A percentile compares a stretch with the other conserved stretches of the same genome.
Conservation (phyloP, 2,888 invertebrate species). For the Drosophila demipolita region DNA sequence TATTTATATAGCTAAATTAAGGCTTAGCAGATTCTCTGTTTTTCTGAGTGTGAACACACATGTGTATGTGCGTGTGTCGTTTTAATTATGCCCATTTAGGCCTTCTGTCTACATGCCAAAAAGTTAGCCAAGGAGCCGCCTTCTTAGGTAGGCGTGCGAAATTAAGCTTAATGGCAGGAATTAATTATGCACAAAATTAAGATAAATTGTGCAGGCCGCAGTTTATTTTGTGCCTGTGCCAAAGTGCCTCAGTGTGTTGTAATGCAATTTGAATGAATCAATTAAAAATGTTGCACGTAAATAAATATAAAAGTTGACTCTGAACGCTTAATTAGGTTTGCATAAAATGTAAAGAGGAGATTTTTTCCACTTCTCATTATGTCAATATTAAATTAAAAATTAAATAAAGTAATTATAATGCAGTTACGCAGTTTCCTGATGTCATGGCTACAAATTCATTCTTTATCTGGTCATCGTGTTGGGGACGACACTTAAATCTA, state of each 20-base stretch:
- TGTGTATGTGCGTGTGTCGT: constrained; percentile 20
- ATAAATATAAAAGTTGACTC: constrained; percentile 8
- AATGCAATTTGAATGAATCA: constrained; percentile 68
- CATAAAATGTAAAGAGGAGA: constrained; percentile 27
- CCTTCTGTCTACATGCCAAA: constrained; percentile 31
- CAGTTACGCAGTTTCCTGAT: constrained; percentile 8
- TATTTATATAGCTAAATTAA: neutral
- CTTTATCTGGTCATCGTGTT: constrained; percentile 12
- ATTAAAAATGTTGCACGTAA: constrained; percentile 37
- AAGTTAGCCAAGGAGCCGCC: constrained; percentile 41
- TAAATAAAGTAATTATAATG: constrained; percentile 31
- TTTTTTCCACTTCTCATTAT: constrained; percentile 14
- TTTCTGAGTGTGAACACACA: constrained; percentile 4
- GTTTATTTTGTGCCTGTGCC: constrained; percentile 49
- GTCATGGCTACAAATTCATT: constrained; percentile 12
- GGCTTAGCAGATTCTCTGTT: no score
- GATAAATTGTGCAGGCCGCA: constrained; percentile 58
- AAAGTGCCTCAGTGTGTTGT: constrained; percentile 6
- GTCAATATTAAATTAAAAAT: constrained; percentile 51
- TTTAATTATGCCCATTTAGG: constrained; percentile 58
- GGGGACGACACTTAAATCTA: neutral
- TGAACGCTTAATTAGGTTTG: constrained; percentile 60
- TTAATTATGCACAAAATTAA: constrained; percentile 72
- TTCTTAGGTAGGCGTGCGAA: constrained; percentile 9
- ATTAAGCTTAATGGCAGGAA: constrained; percentile 63